Base-by-base conservation (phyloP, 2,113 vertebrate species). In the Fregata magnificens region DNA sequence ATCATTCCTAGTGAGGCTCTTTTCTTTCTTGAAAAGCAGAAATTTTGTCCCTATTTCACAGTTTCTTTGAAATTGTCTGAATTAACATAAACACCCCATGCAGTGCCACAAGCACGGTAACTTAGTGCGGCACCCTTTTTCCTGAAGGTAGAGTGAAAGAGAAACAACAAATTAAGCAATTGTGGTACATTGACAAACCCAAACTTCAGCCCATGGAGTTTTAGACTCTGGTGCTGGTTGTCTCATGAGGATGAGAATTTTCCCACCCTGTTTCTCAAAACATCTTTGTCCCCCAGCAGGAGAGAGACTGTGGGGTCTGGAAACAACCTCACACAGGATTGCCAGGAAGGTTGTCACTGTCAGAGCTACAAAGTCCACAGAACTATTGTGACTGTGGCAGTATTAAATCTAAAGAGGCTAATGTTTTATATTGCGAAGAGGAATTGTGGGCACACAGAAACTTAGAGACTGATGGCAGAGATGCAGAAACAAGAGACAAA, bases 381-480 rank as follows among this genome's bases (percentile, higher is more conserved):
- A 17, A 44, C 21, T 78, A 7, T 20, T 55, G 14, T 76, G 42
- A 40, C 79, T 26, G 17, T 40, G 15, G 11, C 67, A 61, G 14
- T 44, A 76, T 45, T 65, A 70, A 67, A 63, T 6, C 26, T n/a
- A 28, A 92, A 80, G 34, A 38, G 11, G 5, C 5, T 13, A 20
- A 67, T 9, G 34, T 34, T 94, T 72, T 52, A 11, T 31, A 34
- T 11, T 59, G 18, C 1, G 8, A 76, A 55, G 26, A 91, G 26
- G 20, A 87, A 24, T 9, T 61, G 13, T 40, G 34, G 5, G 3
- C 7, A 13, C 0, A 1, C 29, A 52, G 56, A 66, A 86, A 53
- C 7, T n/a, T 53, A 19, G 29, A 38, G 31, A 53, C 5, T 0
- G 1, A 9, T 16, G n/a, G 5, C 1, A 3, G 42, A 74, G 32